These are phyloP conservation scores for Drosophila tani DNA, from an alignment of 1,140 invertebrate genomes.

Conservation along the genomic window DNA sequence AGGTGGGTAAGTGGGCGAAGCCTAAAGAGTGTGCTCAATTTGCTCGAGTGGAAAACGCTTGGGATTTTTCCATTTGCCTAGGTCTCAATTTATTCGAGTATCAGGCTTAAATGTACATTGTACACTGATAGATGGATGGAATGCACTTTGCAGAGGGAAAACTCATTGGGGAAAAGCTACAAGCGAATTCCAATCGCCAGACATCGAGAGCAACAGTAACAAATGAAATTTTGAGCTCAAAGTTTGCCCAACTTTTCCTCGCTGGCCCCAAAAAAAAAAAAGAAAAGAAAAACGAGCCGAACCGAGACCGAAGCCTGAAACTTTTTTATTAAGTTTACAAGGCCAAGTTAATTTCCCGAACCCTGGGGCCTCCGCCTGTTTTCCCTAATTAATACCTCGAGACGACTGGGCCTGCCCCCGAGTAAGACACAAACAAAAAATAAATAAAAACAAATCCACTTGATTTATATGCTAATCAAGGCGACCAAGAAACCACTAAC, in stretches of 20 bases:
- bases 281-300: slow-evolving; percentile 2
- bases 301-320: slow-evolving; percentile 52
- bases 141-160: slow-evolving; percentile 36
- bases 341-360: slow-evolving; percentile 65
- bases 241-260: slow-evolving; percentile 47
- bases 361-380: slow-evolving; percentile 47
- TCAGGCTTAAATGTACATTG: slow-evolving; percentile 23
- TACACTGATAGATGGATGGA: slow-evolving; percentile 25
- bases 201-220: slow-evolving; percentile 40
- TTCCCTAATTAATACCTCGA: slow-evolving; percentile 73
- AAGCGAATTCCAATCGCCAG: slow-evolving; percentile 44
- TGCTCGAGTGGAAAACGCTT: slow-evolving; percentile 46
- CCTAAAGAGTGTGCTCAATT: slow-evolving; percentile 31
- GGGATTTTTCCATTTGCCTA: slow-evolving; percentile 45
- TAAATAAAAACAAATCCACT: slow-evolving; percentile 48
- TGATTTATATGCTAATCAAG: slow-evolving; percentile 80
- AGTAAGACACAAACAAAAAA: slow-evolving; percentile 14
- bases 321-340: slow-evolving; percentile 79
- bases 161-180: slow-evolving; percentile 2
- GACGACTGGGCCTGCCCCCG: slow-evolving; percentile 7
- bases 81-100: slow-evolving; percentile 35
- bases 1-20: slow-evolving; percentile 5
- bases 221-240: slow-evolving; percentile 54
- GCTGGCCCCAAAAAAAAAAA: slow-evolving; percentile 4
- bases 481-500: slow-evolving; percentile 17